These are phyloP conservation scores for Bergia puertoricense DNA, from an alignment of 92 coral and sea anemone genomes.

Conservation along the genomic window DNA sequence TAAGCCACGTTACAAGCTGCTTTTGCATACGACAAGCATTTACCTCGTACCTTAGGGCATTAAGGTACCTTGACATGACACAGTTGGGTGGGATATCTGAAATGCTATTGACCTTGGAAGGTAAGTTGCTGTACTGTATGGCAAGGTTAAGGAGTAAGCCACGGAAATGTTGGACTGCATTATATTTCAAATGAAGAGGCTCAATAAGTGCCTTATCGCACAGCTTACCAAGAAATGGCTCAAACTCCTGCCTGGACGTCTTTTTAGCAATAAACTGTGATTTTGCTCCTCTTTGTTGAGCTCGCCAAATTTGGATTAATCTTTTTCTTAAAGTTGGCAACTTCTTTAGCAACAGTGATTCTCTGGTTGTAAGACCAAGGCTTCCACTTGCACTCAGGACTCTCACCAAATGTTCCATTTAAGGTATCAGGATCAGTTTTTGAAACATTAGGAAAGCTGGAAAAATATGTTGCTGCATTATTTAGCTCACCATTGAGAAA, in stretches of 20 bases:
- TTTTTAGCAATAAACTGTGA: too few species aligned
- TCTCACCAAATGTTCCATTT: constrained; percentile 30
- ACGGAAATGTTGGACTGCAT: constrained; percentile 41
- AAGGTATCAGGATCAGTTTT: constrained; percentile 34
- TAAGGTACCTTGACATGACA: constrained; percentile 38
- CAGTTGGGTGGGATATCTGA: constrained; percentile 37
- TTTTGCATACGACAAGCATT: constrained; percentile 42
- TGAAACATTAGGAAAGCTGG: constrained; percentile 59
- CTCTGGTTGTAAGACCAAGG: constrained; percentile 33
- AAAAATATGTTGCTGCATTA: constrained; percentile 56
- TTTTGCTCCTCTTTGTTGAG: constrained; percentile 20
- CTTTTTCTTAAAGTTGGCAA: constrained; percentile 34
- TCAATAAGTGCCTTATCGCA: too few species aligned
- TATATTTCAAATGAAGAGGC: constrained; percentile 50
- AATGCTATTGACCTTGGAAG: constrained; percentile 35
- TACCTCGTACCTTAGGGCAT: constrained; percentile 23
- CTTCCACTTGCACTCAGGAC: constrained; percentile 38
- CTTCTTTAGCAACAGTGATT: constrained; percentile 21
- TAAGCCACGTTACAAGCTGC: constrained; percentile 45
- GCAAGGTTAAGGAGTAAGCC: constrained; percentile 33
- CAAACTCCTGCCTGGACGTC: too few species aligned
- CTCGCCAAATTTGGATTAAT: constrained; percentile 5
- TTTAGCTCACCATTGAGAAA: constrained; percentile 61
- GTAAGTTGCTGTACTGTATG: constrained; percentile 28
- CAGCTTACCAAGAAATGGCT: too few species aligned